A percentile compares a stretch with the other conserved stretches of the same genome.
These are phyloP conservation scores for Pteronura brasiliensis DNA, from an alignment of 2,113 vertebrate genomes.

Conservation along the genomic window DNA sequence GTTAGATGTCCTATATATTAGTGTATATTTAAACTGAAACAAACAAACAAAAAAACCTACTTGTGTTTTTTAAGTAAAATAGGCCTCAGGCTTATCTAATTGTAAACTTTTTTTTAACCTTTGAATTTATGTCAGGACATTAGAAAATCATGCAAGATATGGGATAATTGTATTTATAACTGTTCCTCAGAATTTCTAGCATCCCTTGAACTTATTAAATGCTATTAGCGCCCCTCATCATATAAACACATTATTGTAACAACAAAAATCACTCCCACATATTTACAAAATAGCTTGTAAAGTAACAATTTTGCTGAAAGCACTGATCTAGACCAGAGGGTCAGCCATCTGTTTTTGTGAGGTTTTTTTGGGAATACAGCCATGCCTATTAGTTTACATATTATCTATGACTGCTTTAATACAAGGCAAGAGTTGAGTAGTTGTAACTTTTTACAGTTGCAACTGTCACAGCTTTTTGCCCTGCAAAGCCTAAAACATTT, in stretches of 20 bases:
- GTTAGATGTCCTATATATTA: background rate
- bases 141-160: background rate
- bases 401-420: background rate
- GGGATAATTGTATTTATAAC: background rate
- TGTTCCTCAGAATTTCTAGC: background rate
- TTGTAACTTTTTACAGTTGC: background rate
- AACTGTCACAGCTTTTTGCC: background rate
- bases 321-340: background rate
- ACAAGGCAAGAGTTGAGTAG: background rate
- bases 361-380: background rate
- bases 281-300: background rate
- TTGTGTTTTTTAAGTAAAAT: background rate
- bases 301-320: background rate
- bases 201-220: background rate
- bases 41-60: too few relatives aligned
- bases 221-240: background rate
- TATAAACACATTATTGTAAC: background rate
- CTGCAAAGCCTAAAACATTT: background rate
- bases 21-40: background rate
- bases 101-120: background rate
- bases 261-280: background rate
- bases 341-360: background rate
- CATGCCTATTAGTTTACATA: background rate
- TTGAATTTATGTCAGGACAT: background rate
- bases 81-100: background rate